Evolutionary conservation across 1,140 invertebrate genomes (phyloP), one percentile per base, ranked within the genome.

Genomic region (Samia ricini): DNA sequence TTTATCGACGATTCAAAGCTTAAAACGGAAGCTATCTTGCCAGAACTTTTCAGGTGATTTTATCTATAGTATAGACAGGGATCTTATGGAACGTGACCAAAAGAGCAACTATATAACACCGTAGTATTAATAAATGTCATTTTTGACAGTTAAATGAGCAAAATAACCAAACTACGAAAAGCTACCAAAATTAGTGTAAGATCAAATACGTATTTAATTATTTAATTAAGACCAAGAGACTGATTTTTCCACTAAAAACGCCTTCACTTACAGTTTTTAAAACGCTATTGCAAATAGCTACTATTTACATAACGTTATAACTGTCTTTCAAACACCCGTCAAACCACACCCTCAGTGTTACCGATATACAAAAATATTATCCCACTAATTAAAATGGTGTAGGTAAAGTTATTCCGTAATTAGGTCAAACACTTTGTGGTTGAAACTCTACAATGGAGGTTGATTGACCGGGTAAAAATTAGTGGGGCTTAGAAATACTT

Each of bases 281-380:
- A 42, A 42, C 33, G 33, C 12, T 42, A 12, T 42, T 15, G 0
- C 23, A 24, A 12, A 23, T 24, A 23, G 10, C 52, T 4, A 22
- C 24, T 55, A 55, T 55, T 55, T 24, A 24, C 4, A 24, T 18
- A 21, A 21, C 50, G 50, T 52, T 52, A 52, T 52, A 19, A 10
- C 21, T 24, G 12, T 6, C 7, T 23, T 6, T 4, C 15, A 21
- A 21, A 55, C 18, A n/a, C 10, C 52, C 18, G 19, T 48, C 21
- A 62, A 68, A 66, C 48, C 68, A 61, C 68, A 64, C 61, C 6
- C 42, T 33, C 59, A 55, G 62, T 71, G 72, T 71, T 66, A 64
- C 72, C 72, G 63, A 56, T 2, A 26, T 50, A 56, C 50, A 66
- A 74, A 74, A 68, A 42, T 60, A 50, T 48, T 61, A 66, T 64